These are phyloP conservation scores for Clamator glandarius DNA, from an alignment of 2,797 vertebrate genomes.

Conservation along the genomic window DNA sequence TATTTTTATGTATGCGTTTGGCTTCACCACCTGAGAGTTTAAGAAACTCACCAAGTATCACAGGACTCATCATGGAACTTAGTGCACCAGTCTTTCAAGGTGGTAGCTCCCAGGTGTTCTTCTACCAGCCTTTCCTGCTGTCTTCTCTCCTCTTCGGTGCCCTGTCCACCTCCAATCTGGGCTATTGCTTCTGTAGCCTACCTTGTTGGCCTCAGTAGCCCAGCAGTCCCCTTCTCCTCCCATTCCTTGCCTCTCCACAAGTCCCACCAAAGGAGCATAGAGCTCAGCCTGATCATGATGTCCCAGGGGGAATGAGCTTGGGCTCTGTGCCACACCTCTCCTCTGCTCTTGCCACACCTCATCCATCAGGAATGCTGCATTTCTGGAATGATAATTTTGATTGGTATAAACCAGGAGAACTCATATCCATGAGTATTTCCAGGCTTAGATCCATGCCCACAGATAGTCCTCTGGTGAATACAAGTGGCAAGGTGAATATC, in stretches of 20 bases:
- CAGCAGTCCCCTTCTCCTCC: background rate
- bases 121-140: background rate
- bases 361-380: conserved; percentile 11
- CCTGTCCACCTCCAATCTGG: background rate
- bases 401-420: background rate
- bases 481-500: background rate
- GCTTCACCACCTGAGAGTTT: background rate
- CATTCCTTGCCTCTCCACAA: background rate
- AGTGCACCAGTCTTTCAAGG: background rate
- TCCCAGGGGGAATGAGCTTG: background rate
- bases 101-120: background rate
- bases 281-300: background rate
- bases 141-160: background rate
- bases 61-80: background rate
- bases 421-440: background rate
- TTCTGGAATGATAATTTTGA: conserved; percentile 10
- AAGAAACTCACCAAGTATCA: background rate
- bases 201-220: background rate
- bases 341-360: background rate
- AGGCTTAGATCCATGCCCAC: background rate
- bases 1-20: background rate
- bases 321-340: background rate
- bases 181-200: background rate
- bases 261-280: background rate
- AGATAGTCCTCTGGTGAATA: background rate